Base-by-base conservation (phyloP, 2,113 vertebrate genomes). In the Malurus alboscapulatus region DNA sequence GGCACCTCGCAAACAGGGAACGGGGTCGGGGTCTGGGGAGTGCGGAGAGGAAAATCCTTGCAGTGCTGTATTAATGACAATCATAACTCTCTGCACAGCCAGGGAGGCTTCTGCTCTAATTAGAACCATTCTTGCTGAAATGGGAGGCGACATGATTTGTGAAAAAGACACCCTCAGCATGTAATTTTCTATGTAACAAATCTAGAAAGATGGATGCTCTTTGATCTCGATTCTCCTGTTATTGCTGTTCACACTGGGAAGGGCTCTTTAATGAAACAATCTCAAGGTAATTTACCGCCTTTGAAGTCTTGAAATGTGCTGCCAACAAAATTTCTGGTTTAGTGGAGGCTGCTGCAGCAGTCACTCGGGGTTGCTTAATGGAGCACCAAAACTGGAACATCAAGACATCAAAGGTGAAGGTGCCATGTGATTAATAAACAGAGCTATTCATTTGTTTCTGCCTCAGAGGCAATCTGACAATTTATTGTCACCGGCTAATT, bases 351-450 rank as follows among this genome's bases (percentile, higher is more conserved):
- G 96, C 97, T 95, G 97, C 95, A 95, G 95, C 96, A 96, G 96
- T 97, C 95, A 93, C 65, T 97, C 84, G 78, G 93, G 92, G 67
- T 87, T 96, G 97, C 96, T 96, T 97, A 97, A 94, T 95, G 38
- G 84, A 97, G 92, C 95, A 94, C 97, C 97, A 97, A 95, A 97
- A 98, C 98, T 95, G 97, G 97, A 98, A 97, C 97, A 94, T 96
- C 97, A 96, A 98, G 97, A 97, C 98, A 97, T 98, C 98, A 98
- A 98, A 98, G 97, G 92, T 88, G 93, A 96, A 97, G 96, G 97
- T 97, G 97, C 97, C 96, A 61, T 96, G 88, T 97, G 95, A 97
- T 97, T 97, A 98, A 97, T 95, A 96, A 97, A 96, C 91, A 45
- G 72, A 83, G 91, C 90, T 86, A 93, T 93, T 95, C 92, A 96